Conservation (phyloP, 2,113 vertebrate genomes). For the Crotalus horridus region DNA sequence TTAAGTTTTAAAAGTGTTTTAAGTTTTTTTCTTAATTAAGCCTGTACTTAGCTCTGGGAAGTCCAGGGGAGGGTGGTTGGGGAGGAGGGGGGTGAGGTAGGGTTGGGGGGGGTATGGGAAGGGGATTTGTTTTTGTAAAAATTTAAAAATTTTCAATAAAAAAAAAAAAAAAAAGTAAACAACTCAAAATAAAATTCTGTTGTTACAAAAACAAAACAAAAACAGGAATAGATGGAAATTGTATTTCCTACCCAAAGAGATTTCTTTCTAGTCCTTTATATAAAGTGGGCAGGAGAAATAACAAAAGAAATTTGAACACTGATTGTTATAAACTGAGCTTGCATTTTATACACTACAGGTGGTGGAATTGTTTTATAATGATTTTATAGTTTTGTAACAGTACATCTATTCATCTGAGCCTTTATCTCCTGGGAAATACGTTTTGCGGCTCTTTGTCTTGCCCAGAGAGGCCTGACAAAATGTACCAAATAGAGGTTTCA, state of each 20-base stretch:
- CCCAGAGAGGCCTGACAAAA: neutral
- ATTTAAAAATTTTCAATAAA: no score
- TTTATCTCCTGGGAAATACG: neutral
- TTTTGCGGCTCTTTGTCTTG: neutral
- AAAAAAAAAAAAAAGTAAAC: no score
- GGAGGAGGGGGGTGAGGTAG: no score
- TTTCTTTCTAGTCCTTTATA: neutral
- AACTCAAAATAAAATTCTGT: neutral
- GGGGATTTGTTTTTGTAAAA: no score
- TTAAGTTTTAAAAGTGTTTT: no score
- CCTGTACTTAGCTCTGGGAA: no score
- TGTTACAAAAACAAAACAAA: neutral
- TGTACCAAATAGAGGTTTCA: constrained; percentile 25
- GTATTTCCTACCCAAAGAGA: neutral
- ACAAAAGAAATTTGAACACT: neutral
- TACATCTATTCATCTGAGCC: neutral
- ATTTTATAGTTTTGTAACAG: neutral
- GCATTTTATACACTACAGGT: neutral
- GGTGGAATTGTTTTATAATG: neutral
- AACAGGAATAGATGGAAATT: neutral
- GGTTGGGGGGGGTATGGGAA: no score
- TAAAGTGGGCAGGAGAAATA: neutral
- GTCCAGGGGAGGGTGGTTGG: no score
- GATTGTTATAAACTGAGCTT: neutral
- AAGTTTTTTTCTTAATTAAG: no score